Evolutionary conservation across 2,888 invertebrate species (phyloP).

Genomic region (Drosophila affinis): DNA sequence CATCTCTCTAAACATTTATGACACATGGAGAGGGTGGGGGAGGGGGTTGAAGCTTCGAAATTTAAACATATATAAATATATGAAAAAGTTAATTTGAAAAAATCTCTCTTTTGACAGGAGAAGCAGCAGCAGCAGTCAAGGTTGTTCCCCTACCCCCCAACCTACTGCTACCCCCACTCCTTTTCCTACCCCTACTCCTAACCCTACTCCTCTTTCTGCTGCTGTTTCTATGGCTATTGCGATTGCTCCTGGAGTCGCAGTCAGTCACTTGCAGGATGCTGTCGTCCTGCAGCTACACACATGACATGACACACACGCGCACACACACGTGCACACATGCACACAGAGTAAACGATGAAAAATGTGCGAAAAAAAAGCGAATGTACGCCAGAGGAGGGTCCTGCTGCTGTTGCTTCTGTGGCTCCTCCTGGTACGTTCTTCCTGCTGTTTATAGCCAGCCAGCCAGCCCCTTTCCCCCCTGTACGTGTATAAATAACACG

Average conservation of each 20-base stretch:
- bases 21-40: no score
- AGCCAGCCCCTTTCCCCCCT: neutral
- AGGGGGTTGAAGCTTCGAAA: constrained; percentile 26
- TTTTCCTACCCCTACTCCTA: no score
- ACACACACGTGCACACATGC: constrained; percentile 10
- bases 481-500: constrained; percentile 74
- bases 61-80: constrained; percentile 74
- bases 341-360: constrained; percentile 70
- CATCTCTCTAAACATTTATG: no score
- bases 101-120: constrained; percentile 77
- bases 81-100: constrained; percentile 79
- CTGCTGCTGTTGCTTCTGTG: constrained; percentile 10
- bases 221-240: constrained; percentile 9
- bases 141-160: neutral
- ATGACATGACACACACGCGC: constrained; percentile 9
- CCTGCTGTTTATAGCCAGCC: constrained; percentile 66
- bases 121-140: constrained; percentile 12
- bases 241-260: constrained; percentile 59
- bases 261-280: constrained; percentile 71
- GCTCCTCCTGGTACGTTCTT: constrained; percentile 3
- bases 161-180: neutral
- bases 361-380: constrained; percentile 54
- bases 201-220: neutral
- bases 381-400: constrained; percentile 6
- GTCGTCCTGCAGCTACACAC: constrained; percentile 62